Evolutionary conservation across 2,797 vertebrate species (phyloP).

Genomic region (Pipistrellus pygmaeus): DNA sequence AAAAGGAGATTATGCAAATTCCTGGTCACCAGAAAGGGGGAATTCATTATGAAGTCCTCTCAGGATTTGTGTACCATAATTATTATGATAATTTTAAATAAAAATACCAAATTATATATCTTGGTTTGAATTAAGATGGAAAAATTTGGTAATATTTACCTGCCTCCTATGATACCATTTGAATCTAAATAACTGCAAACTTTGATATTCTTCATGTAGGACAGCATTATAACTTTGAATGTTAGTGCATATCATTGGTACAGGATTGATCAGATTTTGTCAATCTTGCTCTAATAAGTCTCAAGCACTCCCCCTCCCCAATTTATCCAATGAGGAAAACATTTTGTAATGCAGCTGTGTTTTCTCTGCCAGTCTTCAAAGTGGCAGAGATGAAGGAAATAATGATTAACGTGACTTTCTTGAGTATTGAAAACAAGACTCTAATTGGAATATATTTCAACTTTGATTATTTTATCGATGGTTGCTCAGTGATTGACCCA

Average conservation of each 20-base stretch:
- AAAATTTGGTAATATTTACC: background rate
- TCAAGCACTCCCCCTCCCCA: background rate
- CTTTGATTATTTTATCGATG: constrained; percentile 35
- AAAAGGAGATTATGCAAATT: background rate
- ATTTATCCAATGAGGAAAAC: background rate
- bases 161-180: background rate
- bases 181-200: background rate
- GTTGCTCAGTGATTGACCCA: background rate
- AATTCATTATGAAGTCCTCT: background rate
- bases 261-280: background rate
- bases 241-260: background rate
- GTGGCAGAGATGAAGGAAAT: background rate
- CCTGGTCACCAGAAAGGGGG: background rate
- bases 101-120: background rate
- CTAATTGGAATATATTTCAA: constrained; percentile 12
- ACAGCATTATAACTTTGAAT: background rate
- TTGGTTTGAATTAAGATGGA: background rate
- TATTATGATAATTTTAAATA: background rate
- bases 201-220: background rate
- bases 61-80: background rate
- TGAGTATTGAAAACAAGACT: background rate
- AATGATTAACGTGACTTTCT: background rate
- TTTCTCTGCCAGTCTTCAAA: background rate
- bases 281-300: background rate
- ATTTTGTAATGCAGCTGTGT: background rate